These are phyloP conservation scores for Gymnorhina tibicen DNA, from an alignment of 2,113 vertebrate genomes.

Conservation along the genomic window DNA sequence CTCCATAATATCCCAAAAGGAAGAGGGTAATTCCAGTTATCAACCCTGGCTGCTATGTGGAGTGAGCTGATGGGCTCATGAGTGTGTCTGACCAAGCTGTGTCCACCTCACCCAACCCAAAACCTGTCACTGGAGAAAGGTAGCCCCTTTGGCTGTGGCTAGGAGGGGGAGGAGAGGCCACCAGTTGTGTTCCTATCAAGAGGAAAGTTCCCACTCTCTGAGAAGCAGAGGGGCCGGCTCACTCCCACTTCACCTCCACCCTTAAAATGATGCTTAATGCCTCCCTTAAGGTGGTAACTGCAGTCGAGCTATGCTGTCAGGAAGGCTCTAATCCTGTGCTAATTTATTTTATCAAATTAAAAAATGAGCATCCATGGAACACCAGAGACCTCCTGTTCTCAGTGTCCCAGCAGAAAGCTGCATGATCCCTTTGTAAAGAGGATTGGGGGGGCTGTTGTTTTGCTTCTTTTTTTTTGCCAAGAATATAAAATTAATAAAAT, in stretches of 20 bases:
- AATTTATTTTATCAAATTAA: constrained; percentile 81
- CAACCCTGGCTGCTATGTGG: background rate
- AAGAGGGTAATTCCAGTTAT: background rate
- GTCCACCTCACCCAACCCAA: background rate
- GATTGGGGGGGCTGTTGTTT: background rate
- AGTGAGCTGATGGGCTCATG: rapidly evolving
- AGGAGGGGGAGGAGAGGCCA: background rate
- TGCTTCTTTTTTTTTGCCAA: constrained; percentile 55
- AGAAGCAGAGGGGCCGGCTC: background rate
- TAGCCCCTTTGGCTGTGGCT: background rate
- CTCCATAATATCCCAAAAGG: background rate
- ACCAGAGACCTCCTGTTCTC: constrained; percentile 67
- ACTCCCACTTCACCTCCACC: background rate
- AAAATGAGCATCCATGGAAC: constrained; percentile 67
- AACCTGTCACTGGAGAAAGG: background rate
- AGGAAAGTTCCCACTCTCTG: background rate
- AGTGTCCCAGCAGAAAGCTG: constrained; percentile 59
- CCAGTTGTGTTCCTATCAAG: rapidly evolving
- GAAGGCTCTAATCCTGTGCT: constrained; percentile 70
- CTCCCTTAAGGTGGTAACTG: constrained; percentile 29
- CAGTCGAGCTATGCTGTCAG: constrained; percentile 9
- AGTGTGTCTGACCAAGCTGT: background rate
- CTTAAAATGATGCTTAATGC: background rate
- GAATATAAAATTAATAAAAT: constrained; percentile 79
- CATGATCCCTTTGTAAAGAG: constrained; percentile 71